Evolutionary conservation across 2,113 vertebrate species (phyloP).

Genomic region (Cygnus buccinator): DNA sequence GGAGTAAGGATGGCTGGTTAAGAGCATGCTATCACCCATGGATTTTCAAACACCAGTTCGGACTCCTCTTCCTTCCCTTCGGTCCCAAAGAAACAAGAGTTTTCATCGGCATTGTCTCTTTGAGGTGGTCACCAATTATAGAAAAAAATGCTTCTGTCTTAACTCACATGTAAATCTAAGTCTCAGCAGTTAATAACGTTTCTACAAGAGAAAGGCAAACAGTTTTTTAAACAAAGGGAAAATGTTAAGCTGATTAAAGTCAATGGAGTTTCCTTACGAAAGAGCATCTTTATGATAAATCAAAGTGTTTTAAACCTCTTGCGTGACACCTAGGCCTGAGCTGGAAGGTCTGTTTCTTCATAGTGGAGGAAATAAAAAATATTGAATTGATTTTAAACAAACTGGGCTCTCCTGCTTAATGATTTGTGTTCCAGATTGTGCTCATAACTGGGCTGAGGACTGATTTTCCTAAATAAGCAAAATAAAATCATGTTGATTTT

Average conservation of each 20-base stretch:
- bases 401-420: not conserved
- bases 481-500: not conserved
- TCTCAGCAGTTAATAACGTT: not conserved
- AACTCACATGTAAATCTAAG: not conserved
- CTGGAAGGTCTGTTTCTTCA: not conserved
- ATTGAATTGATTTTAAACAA: not conserved
- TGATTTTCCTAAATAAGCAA: not conserved
- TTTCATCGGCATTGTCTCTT: not conserved
- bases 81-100: not conserved
- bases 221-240: not conserved
- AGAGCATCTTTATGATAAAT: not conserved
- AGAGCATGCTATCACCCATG: rapidly evolving
- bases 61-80: not conserved
- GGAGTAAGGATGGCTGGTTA: not conserved
- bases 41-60: not conserved
- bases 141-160: not conserved
- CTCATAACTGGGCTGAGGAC: not conserved
- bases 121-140: too few relatives aligned
- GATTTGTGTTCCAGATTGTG: not conserved
- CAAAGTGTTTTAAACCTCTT: not conserved
- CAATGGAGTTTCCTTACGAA: not conserved
- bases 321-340: not conserved
- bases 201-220: not conserved
- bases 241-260: not conserved
- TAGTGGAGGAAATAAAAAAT: not conserved